phyloP scores from a whole-genome alignment of 2,113 vertebrate species.

The Tupaia tana region DNA sequence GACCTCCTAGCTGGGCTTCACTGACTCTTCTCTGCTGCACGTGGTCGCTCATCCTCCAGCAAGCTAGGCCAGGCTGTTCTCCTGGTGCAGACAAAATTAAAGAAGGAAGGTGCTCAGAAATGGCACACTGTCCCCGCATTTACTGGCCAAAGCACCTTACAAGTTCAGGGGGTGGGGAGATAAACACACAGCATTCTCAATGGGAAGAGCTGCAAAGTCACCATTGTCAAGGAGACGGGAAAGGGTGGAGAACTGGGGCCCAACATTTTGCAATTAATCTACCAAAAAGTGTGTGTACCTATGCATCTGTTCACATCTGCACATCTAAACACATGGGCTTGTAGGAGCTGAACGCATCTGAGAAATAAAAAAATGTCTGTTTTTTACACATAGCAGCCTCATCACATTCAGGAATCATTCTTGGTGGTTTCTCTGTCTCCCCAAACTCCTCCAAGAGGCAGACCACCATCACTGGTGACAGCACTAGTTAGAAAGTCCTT shows the following conservation, averaged over 20 bases:
- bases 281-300: rapidly evolving
- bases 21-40: neutral
- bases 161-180: neutral
- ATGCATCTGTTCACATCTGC: too few relatives aligned
- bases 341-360: rapidly evolving
- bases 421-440: neutral
- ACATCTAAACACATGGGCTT: neutral
- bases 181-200: neutral
- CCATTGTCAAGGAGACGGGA: neutral
- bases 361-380: neutral
- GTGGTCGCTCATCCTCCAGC: neutral
- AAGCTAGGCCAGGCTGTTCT: neutral
- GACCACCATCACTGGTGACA: rapidly evolving
- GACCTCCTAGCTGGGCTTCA: rapidly evolving
- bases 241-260: neutral
- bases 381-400: neutral
- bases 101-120: neutral
- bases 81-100: neutral
- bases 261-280: neutral
- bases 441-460: neutral
- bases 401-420: neutral
- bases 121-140: neutral
- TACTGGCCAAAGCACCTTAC: neutral
- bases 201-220: neutral
- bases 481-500: neutral